Conservation (phyloP, 2,888 invertebrate species). For the Chloroclysta siterata region DNA sequence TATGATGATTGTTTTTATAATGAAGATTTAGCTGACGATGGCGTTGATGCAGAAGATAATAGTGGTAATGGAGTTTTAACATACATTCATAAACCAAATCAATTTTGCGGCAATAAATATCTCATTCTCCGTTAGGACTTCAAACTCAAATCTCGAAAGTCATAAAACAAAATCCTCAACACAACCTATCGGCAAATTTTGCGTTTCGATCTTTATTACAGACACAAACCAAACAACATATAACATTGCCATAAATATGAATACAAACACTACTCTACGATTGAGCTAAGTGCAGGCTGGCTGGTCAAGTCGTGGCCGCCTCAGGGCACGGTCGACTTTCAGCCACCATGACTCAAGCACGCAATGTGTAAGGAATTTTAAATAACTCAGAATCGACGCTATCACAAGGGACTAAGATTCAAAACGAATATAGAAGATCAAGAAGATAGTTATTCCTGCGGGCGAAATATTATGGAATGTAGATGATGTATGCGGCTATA, state of each 20-base stretch:
- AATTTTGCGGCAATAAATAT: background rate
- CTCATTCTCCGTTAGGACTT: background rate
- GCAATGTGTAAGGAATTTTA: conserved; percentile 44
- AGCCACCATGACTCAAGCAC: conserved; percentile 57
- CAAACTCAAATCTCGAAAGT: background rate
- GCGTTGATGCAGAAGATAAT: conserved; percentile 21
- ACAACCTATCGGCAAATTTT: conserved; percentile 16
- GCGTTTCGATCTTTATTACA: conserved; percentile 29
- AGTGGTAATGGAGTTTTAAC: background rate
- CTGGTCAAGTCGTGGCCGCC: conserved; percentile 70
- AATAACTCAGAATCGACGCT: conserved; percentile 20
- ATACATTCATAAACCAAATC: background rate
- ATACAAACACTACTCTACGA: conserved; percentile 46
- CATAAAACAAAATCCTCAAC: conserved; percentile 7
- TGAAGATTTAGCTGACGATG: conserved; percentile 32
- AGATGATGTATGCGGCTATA: conserved; percentile 33
- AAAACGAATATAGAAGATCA: conserved; percentile 21
- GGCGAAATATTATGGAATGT: conserved; percentile 33
- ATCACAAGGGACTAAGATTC: conserved; percentile 14
- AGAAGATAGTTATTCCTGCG: conserved; percentile 24
- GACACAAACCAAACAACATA: conserved; percentile 39
- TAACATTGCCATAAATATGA: conserved; percentile 49
- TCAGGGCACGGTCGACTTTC: conserved; percentile 62
- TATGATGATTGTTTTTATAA: conserved; percentile 33
- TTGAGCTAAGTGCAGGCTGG: conserved; percentile 52